Percentiles rank a stretch among this genome's conserved stretches.
Conservation (phyloP, 2,113 vertebrate species). For the Naja naja region DNA sequence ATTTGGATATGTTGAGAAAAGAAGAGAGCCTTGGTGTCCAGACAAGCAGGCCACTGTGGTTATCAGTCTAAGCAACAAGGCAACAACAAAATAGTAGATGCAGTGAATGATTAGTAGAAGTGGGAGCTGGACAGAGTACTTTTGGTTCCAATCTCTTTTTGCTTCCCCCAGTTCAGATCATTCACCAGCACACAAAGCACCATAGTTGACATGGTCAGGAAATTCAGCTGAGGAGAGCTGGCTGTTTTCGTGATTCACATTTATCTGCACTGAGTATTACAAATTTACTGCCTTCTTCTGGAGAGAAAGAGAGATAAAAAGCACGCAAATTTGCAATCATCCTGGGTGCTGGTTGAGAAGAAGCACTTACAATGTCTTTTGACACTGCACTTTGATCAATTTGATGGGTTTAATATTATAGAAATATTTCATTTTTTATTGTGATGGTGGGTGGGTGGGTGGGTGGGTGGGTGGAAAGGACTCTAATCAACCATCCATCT, state of each 20-base stretch:
- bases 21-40: neutral
- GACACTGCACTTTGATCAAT: slow-evolving; percentile 71
- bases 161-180: neutral
- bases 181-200: neutral
- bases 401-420: slow-evolving; percentile 75
- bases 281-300: slow-evolving; percentile 30
- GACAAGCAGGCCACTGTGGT: neutral
- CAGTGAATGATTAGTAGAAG: neutral
- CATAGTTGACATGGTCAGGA: neutral
- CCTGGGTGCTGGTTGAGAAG: slow-evolving; percentile 61
- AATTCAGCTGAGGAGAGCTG: slow-evolving; percentile 40
- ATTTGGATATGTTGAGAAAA: neutral
- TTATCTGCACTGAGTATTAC: neutral
- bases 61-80: neutral
- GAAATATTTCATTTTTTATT: slow-evolving; percentile 75
- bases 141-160: neutral
- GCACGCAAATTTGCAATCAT: slow-evolving; percentile 41
- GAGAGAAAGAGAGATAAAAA: slow-evolving; percentile 41
- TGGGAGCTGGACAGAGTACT: neutral
- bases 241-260: slow-evolving; percentile 34
- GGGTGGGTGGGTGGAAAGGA: slow-evolving; percentile 53
- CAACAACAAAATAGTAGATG: neutral
- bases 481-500: slow-evolving; percentile 70
- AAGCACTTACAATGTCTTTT: slow-evolving; percentile 63
- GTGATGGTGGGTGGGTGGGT: slow-evolving; percentile 19